Evolutionary conservation across 1,140 invertebrate species (phyloP).

Genomic region (Leptopilina clavipes): DNA sequence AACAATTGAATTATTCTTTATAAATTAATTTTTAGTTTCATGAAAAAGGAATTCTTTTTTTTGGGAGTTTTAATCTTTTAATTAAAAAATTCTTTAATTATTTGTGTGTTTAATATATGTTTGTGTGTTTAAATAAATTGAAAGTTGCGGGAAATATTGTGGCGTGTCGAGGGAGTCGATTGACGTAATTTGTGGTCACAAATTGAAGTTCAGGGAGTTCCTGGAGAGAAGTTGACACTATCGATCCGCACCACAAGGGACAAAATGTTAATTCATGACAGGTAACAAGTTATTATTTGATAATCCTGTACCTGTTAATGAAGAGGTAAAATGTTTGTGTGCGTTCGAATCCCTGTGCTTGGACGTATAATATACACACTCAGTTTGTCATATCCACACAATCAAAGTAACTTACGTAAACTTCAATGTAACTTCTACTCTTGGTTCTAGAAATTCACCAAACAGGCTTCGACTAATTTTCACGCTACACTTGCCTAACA

Average conservation of each 20-base stretch:
- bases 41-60: too few relatives aligned
- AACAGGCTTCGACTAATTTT: constrained; percentile 25
- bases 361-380: background rate
- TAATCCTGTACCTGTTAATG: constrained; percentile 25
- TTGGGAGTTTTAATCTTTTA: too few relatives aligned
- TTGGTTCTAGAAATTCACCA: constrained; percentile 2
- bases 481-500: constrained; percentile 13
- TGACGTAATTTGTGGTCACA: background rate
- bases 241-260: constrained; percentile 16
- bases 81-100: background rate
- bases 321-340: constrained; percentile 18
- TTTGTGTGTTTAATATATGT: background rate
- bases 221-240: constrained; percentile 23
- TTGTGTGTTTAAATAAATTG: background rate
- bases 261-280: constrained; percentile 33
- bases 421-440: constrained; percentile 19
- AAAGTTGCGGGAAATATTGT: background rate
- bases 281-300: constrained; percentile 33
- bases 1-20: too few relatives aligned
- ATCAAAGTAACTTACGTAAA: background rate
- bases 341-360: background rate
- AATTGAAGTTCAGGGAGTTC: constrained; percentile 1
- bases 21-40: too few relatives aligned
- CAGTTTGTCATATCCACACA: constrained; percentile 4
- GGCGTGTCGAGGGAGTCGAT: background rate